phyloP scores from a whole-genome alignment of 2,797 vertebrate species.

The Neopelma chrysocephalum region DNA sequence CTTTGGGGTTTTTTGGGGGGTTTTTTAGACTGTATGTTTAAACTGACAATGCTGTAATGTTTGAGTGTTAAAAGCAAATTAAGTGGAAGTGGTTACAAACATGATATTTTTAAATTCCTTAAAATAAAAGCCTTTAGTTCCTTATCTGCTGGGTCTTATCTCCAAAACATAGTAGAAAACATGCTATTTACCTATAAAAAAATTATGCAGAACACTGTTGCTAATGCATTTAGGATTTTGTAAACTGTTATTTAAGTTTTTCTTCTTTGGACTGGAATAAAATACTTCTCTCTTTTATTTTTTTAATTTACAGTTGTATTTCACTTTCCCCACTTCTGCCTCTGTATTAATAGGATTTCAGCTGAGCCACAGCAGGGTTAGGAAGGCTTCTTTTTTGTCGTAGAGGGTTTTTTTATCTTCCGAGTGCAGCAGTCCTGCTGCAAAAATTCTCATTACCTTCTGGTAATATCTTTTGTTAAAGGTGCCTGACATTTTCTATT shows the following conservation, averaged over 20 bases:
- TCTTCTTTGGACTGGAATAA: neutral
- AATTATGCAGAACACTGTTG: neutral
- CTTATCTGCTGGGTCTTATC: neutral
- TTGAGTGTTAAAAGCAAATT: neutral
- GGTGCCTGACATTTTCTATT: constrained; percentile 13
- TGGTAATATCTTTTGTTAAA: constrained; percentile 4
- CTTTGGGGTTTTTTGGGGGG: neutral
- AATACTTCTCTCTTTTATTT: neutral
- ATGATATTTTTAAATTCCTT: neutral
- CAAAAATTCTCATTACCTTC: neutral
- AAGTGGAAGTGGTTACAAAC: neutral
- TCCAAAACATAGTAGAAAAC: neutral
- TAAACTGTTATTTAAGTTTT: neutral
- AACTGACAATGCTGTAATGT: neutral
- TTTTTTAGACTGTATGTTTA: neutral
- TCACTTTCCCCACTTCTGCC: neutral
- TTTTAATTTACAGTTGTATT: neutral
- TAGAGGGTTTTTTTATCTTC: neutral
- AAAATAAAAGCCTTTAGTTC: neutral
- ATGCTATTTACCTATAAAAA: neutral
- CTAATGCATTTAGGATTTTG: neutral
- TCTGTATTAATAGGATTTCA: neutral
- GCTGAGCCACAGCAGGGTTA: neutral
- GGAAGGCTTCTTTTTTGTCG: neutral
- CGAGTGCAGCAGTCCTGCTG: neutral